phyloP scores from a whole-genome alignment of 2,888 invertebrate species.

The Parnassius mnemosyne region DNA sequence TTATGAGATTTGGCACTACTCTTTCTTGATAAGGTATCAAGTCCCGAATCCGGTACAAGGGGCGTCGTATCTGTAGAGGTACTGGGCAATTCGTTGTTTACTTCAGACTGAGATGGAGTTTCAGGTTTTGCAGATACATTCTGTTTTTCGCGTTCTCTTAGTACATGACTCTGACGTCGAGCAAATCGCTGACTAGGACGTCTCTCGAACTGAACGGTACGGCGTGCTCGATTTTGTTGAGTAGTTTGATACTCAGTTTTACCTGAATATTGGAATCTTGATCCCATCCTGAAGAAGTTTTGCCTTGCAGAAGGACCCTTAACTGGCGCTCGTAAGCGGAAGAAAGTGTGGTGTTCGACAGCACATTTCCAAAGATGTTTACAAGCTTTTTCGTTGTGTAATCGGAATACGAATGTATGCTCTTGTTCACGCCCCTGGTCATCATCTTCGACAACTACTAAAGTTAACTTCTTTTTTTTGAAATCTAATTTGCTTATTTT shows the following conservation, averaged over 20 bases:
- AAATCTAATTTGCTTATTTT: constrained; percentile 99
- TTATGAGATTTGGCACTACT: constrained; percentile 81
- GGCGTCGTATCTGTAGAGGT: constrained; percentile 51
- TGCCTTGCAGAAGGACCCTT: constrained; percentile 94
- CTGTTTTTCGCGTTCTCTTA: constrained; percentile 88
- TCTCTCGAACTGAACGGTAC: constrained; percentile 97
- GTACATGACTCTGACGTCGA: constrained; percentile 92
- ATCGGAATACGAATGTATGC: constrained; percentile 98
- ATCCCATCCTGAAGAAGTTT: constrained; percentile 99
- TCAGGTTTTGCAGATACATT: constrained; percentile 55
- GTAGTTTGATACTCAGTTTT: constrained; percentile 99
- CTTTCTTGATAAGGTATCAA: constrained; percentile 69
- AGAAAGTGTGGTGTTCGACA: constrained; percentile 99
- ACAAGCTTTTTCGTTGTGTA: constrained; percentile 98
- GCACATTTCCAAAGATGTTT: constrained; percentile 99
- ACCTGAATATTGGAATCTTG: constrained; percentile 95
- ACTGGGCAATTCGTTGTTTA: constrained; percentile 51
- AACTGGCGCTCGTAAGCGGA: constrained; percentile 93
- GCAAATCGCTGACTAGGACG: constrained; percentile 98
- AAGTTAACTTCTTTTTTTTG: constrained; percentile 97
- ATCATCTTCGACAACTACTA: constrained; percentile 99
- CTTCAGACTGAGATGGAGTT: constrained; percentile 46
- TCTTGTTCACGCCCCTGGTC: constrained; percentile 98
- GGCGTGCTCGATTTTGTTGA: constrained; percentile 91
- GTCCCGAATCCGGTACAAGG: constrained; percentile 43